These are phyloP conservation scores for Callyntrura guangdongensis DNA, from an alignment of 2,888 invertebrate species.

Conservation along the genomic window DNA sequence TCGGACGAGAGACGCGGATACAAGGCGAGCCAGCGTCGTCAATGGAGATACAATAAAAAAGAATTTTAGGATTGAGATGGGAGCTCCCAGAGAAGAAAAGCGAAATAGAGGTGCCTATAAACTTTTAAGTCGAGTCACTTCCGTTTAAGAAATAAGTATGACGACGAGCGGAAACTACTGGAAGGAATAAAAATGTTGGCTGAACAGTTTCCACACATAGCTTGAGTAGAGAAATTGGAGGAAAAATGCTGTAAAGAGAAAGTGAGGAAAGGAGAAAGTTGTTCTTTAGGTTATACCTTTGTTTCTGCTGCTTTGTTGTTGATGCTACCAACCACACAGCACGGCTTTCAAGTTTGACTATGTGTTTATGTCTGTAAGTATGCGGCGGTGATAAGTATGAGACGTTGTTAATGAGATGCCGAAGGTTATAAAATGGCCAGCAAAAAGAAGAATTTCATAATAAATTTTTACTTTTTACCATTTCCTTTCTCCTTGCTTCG, in stretches of 20 bases:
- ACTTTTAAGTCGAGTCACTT: slow-evolving; percentile 20
- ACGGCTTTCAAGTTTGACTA: no score
- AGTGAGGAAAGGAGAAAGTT: slow-evolving; percentile 52
- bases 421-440: slow-evolving; percentile 70
- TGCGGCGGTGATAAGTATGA: slow-evolving; percentile 16
- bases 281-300: background rate
- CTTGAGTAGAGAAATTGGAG: background rate
- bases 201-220: background rate
- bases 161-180: background rate
- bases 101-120: background rate
- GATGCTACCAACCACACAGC: background rate
- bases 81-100: background rate
- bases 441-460: slow-evolving; percentile 58
- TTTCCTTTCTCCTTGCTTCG: slow-evolving; percentile 1
- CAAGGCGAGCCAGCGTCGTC: background rate
- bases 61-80: background rate
- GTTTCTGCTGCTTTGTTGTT: slow-evolving; percentile 5
- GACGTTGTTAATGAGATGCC: slow-evolving; percentile 70
- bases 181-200: slow-evolving; percentile 6
- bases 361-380: background rate
- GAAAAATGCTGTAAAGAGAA: slow-evolving; percentile 22
- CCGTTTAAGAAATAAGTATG: background rate
- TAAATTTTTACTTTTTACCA: slow-evolving; percentile 55
- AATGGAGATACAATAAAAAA: background rate
- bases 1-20: no score